These are phyloP conservation scores for Crepidodera aurea DNA, from an alignment of 2,888 invertebrate species.

Conservation along the genomic window DNA sequence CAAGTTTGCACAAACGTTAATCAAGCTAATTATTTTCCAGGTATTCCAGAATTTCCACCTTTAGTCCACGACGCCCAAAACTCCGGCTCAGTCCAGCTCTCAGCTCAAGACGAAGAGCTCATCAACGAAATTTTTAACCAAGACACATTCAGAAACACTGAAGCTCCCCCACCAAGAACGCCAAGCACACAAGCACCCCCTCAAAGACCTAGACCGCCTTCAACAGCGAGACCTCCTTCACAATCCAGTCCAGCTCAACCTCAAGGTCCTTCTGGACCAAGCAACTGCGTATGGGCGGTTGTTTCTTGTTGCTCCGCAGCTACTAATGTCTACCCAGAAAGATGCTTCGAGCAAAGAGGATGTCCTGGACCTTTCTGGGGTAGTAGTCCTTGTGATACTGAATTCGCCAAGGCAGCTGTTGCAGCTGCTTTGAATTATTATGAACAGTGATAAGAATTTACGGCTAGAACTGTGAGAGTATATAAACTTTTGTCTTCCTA, in stretches of 20 bases:
- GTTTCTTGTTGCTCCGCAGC: slow-evolving; percentile 73
- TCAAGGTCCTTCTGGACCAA: slow-evolving; percentile 38
- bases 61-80: slow-evolving; percentile 45
- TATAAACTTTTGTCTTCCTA: too few relatives aligned
- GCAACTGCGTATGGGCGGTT: slow-evolving; percentile 76
- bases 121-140: slow-evolving; percentile 8
- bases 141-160: not conserved
- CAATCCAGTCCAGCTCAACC: not conserved
- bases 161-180: not conserved
- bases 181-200: not conserved
- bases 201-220: not conserved
- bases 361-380: slow-evolving; percentile 81
- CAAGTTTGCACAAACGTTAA: too few relatives aligned
- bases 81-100: slow-evolving; percentile 22
- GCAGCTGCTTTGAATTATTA: slow-evolving; percentile 61
- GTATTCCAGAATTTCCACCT: slow-evolving; percentile 36
- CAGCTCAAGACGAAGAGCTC: slow-evolving; percentile 20
- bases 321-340: slow-evolving; percentile 62
- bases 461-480: too few relatives aligned
- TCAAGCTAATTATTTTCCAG: too few relatives aligned
- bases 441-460: slow-evolving; percentile 30
- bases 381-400: slow-evolving; percentile 72
- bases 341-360: slow-evolving; percentile 76
- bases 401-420: slow-evolving; percentile 68
- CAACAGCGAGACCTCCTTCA: not conserved